phyloP scores from a whole-genome alignment of 2,113 vertebrate genomes.

The Chloropsis cyanopogon region DNA sequence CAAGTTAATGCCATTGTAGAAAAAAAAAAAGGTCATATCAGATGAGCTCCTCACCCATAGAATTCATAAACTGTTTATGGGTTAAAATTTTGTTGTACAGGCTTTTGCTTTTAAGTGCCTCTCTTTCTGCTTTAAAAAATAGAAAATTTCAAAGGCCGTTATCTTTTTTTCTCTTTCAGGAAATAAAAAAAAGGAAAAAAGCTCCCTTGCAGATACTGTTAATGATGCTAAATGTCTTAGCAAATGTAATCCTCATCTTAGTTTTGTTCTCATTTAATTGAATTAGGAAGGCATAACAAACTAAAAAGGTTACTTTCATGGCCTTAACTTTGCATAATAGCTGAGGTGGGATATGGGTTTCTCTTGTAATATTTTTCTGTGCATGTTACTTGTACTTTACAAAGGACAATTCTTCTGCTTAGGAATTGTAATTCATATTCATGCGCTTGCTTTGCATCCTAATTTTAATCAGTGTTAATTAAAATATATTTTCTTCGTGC shows the following conservation, averaged over 20 bases:
- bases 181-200: background rate
- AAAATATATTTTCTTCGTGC: conserved; percentile 17
- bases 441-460: background rate
- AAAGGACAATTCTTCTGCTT: background rate
- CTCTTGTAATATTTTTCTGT: background rate
- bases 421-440: conserved; percentile 28
- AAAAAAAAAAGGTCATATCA: background rate
- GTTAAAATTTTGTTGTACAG: background rate
- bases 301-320: conserved; percentile 12
- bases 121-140: background rate
- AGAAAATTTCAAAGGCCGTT: background rate
- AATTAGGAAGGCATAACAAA: conserved; percentile 45
- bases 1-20: background rate
- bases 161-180: background rate
- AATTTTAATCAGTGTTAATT: conserved; percentile 60
- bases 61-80: background rate
- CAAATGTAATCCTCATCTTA: conserved; percentile 27
- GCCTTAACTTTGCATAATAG: conserved; percentile 15
- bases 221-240: conserved; percentile 32
- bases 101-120: background rate
- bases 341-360: conserved; percentile 12
- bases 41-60: background rate
- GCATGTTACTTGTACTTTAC: background rate
- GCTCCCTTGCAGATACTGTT: background rate
- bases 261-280: conserved; percentile 47